Percentiles rank a stretch among this genome's conserved stretches.
Evolutionary conservation across 1,140 invertebrate genomes (phyloP).

Genomic region (Conopomorpha cramerella): DNA sequence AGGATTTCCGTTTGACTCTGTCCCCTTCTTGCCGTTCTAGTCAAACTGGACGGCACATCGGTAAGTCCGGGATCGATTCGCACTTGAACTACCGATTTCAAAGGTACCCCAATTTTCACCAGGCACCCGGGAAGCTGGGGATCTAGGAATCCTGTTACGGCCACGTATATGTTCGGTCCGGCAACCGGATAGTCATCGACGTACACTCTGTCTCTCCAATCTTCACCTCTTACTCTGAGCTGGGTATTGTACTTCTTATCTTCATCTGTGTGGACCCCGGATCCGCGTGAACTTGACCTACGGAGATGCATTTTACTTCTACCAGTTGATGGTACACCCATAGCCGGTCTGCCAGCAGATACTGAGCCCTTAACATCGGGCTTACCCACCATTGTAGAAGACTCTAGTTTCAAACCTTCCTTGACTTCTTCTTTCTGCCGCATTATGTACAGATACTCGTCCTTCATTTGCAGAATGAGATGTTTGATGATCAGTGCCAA

Average conservation of each 20-base stretch:
- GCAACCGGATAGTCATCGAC: conserved; percentile 57
- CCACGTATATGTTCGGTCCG: conserved; percentile 60
- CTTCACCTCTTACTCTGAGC: conserved; percentile 55
- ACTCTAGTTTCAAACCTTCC: conserved; percentile 37
- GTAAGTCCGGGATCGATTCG: conserved; percentile 17
- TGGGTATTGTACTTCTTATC: conserved; percentile 50
- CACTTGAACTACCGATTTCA: conserved; percentile 48
- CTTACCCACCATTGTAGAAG: conserved; percentile 33
- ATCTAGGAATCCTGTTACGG: conserved; percentile 59
- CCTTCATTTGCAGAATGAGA: conserved; percentile 46
- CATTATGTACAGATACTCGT: conserved; percentile 41
- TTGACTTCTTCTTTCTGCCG: conserved; percentile 34
- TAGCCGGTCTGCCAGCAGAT: conserved; percentile 10
- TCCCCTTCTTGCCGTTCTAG: conserved; percentile 17
- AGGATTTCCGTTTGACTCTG: conserved; percentile 35
- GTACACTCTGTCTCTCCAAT: conserved; percentile 59
- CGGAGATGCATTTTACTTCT: conserved; percentile 8
- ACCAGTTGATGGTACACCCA: conserved; percentile 6
- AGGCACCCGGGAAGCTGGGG: conserved; percentile 41
- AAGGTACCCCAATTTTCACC: conserved; percentile 47
- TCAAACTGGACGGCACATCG: conserved; percentile 14
- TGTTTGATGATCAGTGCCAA: conserved; percentile 45
- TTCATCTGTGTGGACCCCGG: conserved; percentile 15
- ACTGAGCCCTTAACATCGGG: conserved; percentile 30
- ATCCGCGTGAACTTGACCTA: no score